phyloP scores from a whole-genome alignment of 2,797 vertebrate species.

The Ctenopoma kingsleyae region DNA sequence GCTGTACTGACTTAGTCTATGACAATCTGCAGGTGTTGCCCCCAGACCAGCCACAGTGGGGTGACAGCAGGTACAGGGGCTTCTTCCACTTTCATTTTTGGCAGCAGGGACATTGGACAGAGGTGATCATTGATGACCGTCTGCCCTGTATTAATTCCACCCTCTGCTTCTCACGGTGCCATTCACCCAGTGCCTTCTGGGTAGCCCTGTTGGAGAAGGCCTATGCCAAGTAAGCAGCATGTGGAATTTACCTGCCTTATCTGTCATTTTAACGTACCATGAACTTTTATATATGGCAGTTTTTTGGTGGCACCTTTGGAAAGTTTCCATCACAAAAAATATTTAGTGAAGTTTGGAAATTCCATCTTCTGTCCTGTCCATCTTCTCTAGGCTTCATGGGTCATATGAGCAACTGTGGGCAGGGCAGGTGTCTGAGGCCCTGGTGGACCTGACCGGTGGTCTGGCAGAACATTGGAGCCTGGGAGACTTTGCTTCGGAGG shows the following conservation, averaged over 20 bases:
- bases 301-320: neutral
- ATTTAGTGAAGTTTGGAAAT: conserved; percentile 9
- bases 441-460: conserved; percentile 94
- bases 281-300: neutral
- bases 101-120: conserved; percentile 92
- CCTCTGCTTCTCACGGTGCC: conserved; percentile 95
- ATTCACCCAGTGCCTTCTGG: conserved; percentile 92
- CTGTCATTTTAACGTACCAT: neutral
- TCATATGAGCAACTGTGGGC: conserved; percentile 95
- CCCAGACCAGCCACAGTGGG: conserved; percentile 90
- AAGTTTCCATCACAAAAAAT: neutral
- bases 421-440: conserved; percentile 94
- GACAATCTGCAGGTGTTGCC: conserved; percentile 88
- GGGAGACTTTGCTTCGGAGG: conserved; percentile 59
- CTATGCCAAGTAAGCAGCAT: conserved; percentile 91
- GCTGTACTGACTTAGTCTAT: conserved; percentile 1
- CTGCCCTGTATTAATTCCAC: conserved; percentile 91
- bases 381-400: conserved; percentile 86
- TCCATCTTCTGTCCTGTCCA: neutral
- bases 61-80: conserved; percentile 87
- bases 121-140: conserved; percentile 92
- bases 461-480: conserved; percentile 92
- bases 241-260: conserved; percentile 13
- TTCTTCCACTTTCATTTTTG: conserved; percentile 90
- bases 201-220: conserved; percentile 96